Evolutionary conservation across 2,113 vertebrate species (phyloP).

Genomic region (Anthoscopus minutus): DNA sequence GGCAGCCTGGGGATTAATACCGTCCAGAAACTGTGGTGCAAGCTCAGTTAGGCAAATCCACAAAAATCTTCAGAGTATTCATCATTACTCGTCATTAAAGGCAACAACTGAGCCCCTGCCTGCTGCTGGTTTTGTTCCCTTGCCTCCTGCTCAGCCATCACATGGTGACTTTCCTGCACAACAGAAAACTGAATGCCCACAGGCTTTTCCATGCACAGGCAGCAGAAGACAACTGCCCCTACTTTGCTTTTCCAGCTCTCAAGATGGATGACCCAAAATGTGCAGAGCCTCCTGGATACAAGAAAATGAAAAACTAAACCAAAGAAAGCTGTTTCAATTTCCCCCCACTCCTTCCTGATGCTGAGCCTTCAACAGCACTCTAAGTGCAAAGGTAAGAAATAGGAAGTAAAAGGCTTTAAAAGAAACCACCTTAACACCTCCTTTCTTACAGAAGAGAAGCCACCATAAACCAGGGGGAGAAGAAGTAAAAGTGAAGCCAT

Average conservation of each 20-base stretch:
- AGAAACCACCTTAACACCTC: neutral
- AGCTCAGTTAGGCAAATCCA: conserved; percentile 27
- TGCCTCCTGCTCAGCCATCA: neutral
- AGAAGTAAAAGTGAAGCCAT: neutral
- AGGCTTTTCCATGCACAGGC: neutral
- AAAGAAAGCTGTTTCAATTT: neutral
- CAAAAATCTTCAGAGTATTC: neutral
- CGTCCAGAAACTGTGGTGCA: neutral
- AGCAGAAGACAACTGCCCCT: neutral
- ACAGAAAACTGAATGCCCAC: neutral
- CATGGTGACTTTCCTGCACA: neutral
- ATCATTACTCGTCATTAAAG: neutral
- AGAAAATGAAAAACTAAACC: neutral
- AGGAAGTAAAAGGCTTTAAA: neutral
- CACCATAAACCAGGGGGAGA: neutral
- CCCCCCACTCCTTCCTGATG: neutral
- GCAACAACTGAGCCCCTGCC: neutral
- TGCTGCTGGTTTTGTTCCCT: neutral
- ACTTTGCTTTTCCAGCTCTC: neutral
- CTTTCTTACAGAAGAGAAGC: neutral
- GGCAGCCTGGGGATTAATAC: neutral
- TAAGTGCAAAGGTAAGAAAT: neutral
- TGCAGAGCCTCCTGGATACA: neutral
- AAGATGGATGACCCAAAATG: neutral
- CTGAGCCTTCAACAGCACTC: neutral